Percentiles rank a stretch among this genome's conserved stretches.
Evolutionary conservation across 1,140 invertebrate species (phyloP).

Genomic region (Galleria mellonella): DNA sequence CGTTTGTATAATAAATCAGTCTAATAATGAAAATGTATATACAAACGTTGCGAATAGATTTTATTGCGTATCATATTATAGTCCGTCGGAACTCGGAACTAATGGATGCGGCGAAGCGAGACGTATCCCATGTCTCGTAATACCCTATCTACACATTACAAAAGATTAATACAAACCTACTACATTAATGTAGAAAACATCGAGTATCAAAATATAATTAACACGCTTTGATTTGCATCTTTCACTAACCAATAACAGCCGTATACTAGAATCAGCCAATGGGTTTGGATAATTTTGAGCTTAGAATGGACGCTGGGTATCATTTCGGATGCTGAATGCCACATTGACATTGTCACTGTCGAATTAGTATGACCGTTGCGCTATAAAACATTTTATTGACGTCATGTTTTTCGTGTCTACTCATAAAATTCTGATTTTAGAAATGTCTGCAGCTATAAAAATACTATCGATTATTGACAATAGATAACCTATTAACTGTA

Average conservation of each 20-base stretch:
- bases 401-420: slow-evolving; percentile 1
- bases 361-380: no score
- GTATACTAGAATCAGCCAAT: slow-evolving; percentile 73
- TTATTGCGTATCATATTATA: not conserved
- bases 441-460: no score
- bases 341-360: slow-evolving; percentile 12
- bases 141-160: slow-evolving; percentile 57
- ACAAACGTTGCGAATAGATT: no score
- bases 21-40: slow-evolving; percentile 14
- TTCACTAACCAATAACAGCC: slow-evolving; percentile 74
- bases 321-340: slow-evolving; percentile 33
- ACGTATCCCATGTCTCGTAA: slow-evolving; percentile 13
- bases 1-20: slow-evolving; percentile 6
- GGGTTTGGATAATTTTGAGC: slow-evolving; percentile 64
- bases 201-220: slow-evolving; percentile 74
- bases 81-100: slow-evolving; percentile 19
- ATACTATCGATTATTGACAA: no score
- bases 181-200: slow-evolving; percentile 70
- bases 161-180: slow-evolving; percentile 59
- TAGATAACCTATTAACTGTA: no score
- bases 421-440: slow-evolving; percentile 11
- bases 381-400: not conserved
- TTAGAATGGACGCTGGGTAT: slow-evolving; percentile 31
- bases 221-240: slow-evolving; percentile 63
- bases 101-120: slow-evolving; percentile 53